Conservation (phyloP, 2,888 invertebrate species). For the Nipponacmea schrenckii region DNA sequence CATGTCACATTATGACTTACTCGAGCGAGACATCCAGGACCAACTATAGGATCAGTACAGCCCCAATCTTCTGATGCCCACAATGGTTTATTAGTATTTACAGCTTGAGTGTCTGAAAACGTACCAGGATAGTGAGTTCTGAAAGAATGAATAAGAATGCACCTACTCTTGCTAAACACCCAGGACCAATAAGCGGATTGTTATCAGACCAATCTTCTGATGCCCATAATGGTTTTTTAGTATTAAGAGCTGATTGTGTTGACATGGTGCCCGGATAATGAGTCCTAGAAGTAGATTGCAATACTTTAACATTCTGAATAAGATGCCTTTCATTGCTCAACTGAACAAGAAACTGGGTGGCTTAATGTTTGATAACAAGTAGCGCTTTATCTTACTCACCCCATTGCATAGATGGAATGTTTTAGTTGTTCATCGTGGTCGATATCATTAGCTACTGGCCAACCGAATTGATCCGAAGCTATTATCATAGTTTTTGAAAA, state of each 20-base stretch:
- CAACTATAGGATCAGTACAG: constrained; percentile 60
- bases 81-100: constrained; percentile 54
- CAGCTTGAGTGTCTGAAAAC: constrained; percentile 39
- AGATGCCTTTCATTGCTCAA: no score
- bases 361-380: no score
- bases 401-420: neutral
- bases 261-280: constrained; percentile 59
- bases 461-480: neutral
- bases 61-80: constrained; percentile 69
- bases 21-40: constrained; percentile 68
- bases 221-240: constrained; percentile 64
- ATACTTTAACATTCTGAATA: no score
- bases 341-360: no score
- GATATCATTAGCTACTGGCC: neutral
- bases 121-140: constrained; percentile 61
- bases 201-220: constrained; percentile 68
- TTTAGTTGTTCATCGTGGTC: neutral
- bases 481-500: neutral
- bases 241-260: constrained; percentile 41
- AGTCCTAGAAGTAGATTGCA: constrained; percentile 30
- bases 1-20: constrained; percentile 37
- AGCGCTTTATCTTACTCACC: neutral
- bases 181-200: constrained; percentile 63
- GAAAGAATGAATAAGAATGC: neutral
- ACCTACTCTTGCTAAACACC: constrained; percentile 67